A percentile compares a stretch with the other conserved stretches of the same genome.
Conservation (phyloP, 2,797 vertebrate species). For the Mormyrus hasselquistii region DNA sequence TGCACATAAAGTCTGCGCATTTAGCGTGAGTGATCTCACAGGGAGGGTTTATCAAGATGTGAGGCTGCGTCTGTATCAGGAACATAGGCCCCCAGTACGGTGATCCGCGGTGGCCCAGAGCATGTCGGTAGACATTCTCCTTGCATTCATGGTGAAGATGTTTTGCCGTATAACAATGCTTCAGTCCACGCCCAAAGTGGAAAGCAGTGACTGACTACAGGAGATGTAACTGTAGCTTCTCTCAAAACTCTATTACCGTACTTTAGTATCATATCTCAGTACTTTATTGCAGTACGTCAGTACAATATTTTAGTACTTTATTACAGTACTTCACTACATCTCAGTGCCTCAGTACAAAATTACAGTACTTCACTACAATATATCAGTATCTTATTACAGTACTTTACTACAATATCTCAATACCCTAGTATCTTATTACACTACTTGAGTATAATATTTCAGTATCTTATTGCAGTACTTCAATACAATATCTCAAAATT, state of each 20-base stretch:
- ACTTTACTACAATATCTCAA: no score
- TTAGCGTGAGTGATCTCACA: constrained; percentile 5
- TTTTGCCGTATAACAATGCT: not conserved
- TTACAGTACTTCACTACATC: not conserved
- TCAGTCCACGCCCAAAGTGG: not conserved
- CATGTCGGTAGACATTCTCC: not conserved
- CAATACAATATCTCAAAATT: no score
- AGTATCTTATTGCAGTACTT: not conserved
- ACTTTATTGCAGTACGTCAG: not conserved
- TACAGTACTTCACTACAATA: not conserved
- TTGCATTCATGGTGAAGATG: not conserved
- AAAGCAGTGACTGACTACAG: not conserved
- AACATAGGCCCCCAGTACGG: not conserved
- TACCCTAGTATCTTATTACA: not conserved
- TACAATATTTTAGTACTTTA: not conserved
- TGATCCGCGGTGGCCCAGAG: not conserved
- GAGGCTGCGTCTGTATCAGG: not conserved
- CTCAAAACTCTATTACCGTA: not conserved
- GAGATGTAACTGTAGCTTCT: not conserved
- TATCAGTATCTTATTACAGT: not conserved
- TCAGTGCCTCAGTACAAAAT: not conserved
- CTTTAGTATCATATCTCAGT: not conserved
- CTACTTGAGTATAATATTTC: not conserved
- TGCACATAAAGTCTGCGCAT: not conserved
- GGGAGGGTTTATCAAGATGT: not conserved